These are phyloP conservation scores for Dolichoris vasculosae DNA, from an alignment of 1,140 invertebrate genomes.

Conservation along the genomic window DNA sequence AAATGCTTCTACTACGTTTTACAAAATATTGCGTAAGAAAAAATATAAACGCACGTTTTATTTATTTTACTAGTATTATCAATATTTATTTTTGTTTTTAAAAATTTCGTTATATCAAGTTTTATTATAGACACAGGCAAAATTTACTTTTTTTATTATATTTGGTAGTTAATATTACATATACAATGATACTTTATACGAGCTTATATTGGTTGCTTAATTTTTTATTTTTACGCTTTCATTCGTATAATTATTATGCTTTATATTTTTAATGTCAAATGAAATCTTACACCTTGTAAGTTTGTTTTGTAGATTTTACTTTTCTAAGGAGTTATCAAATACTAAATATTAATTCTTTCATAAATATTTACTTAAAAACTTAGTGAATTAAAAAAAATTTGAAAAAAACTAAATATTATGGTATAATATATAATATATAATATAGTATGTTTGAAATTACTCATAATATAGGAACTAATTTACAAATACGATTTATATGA, in stretches of 20 bases:
- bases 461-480: too few relatives aligned
- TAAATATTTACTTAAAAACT: too few relatives aligned
- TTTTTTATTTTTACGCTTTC: constrained; percentile 21
- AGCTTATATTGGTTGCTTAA: constrained; percentile 29
- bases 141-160: constrained; percentile 6
- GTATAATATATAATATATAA: too few relatives aligned
- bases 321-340: constrained; percentile 5
- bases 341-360: not conserved
- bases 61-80: constrained; percentile 33
- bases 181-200: constrained; percentile 12
- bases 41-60: constrained; percentile 19
- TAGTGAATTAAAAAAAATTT: too few relatives aligned
- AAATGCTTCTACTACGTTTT: constrained; percentile 41
- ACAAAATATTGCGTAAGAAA: constrained; percentile 44
- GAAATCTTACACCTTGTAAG: constrained; percentile 1
- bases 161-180: not conserved
- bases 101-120: constrained; percentile 12
- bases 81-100: constrained; percentile 10
- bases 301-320: constrained; percentile 3
- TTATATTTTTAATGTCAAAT: not conserved
- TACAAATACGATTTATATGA: too few relatives aligned
- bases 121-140: not conserved
- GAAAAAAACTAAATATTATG: too few relatives aligned
- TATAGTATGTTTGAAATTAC: too few relatives aligned
- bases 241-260: constrained; percentile 23